These are phyloP conservation scores for Petrocephalus zakoni DNA, from an alignment of 2,113 vertebrate species.

Conservation along the genomic window DNA sequence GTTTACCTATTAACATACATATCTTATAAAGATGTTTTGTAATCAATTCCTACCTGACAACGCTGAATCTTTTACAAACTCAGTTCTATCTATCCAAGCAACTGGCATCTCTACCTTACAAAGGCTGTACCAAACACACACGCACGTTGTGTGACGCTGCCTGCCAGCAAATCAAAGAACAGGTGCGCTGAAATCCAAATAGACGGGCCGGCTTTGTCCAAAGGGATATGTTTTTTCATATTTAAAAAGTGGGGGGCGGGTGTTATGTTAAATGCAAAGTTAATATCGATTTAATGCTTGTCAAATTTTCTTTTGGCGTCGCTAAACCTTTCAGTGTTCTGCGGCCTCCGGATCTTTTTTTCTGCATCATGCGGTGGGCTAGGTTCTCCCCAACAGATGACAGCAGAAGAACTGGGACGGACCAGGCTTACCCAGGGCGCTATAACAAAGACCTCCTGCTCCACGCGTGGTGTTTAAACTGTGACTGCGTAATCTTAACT, in stretches of 20 bases:
- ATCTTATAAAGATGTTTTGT: background rate
- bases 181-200: conserved; percentile 59
- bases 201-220: conserved; percentile 56
- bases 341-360: conserved; percentile 32
- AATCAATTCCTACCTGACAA: background rate
- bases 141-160: conserved; percentile 4
- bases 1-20: background rate
- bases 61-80: background rate
- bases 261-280: conserved; percentile 65
- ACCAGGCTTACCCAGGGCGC: conserved; percentile 14
- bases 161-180: conserved; percentile 44
- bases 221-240: conserved; percentile 42
- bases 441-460: conserved; percentile 4
- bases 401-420: background rate
- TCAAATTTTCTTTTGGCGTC: conserved; percentile 43
- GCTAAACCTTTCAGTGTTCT: conserved; percentile 59
- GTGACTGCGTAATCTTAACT: conserved; percentile 34
- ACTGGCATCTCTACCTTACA: background rate
- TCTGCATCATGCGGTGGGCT: conserved; percentile 27
- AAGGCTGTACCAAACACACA: conserved; percentile 43
- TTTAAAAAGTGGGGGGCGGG: conserved; percentile 48
- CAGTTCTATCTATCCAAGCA: background rate
- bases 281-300: conserved; percentile 67
- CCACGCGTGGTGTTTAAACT: conserved; percentile 13
- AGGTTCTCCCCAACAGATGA: conserved; percentile 38